Evolutionary conservation across 2,797 vertebrate genomes (phyloP).

Genomic region (Sphenodon punctatus): DNA sequence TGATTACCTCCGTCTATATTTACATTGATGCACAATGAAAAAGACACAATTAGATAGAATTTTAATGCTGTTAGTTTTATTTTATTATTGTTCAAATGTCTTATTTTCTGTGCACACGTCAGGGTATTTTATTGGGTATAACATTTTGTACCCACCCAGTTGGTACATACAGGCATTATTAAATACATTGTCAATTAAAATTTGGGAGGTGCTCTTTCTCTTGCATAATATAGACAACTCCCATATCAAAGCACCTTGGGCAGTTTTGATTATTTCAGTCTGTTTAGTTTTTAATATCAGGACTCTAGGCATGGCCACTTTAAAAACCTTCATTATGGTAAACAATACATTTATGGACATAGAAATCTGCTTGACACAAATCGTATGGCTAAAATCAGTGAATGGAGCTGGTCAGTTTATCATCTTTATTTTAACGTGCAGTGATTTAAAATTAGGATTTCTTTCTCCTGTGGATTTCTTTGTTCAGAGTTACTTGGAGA

Average conservation of each 20-base stretch:
- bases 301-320: conserved; percentile 57
- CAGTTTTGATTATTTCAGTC: conserved; percentile 55
- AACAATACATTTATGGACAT: conserved; percentile 67
- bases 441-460: conserved; percentile 53
- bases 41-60: conserved; percentile 67
- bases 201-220: conserved; percentile 60
- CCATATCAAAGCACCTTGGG: conserved; percentile 54
- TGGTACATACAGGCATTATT: conserved; percentile 55
- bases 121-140: conserved; percentile 71
- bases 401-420: conserved; percentile 52
- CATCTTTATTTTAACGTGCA: conserved; percentile 33
- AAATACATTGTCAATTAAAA: conserved; percentile 68
- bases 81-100: conserved; percentile 73
- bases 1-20: conserved; percentile 78
- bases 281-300: conserved; percentile 55
- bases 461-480: conserved; percentile 33
- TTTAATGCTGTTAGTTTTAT: conserved; percentile 66
- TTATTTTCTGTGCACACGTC: conserved; percentile 67
- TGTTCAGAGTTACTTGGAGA: conserved; percentile 7
- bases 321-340: conserved; percentile 62
- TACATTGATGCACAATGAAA: conserved; percentile 68
- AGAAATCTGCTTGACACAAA: conserved; percentile 67
- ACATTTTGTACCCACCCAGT: conserved; percentile 59
- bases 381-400: too few relatives aligned
- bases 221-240: conserved; percentile 52